Evolutionary conservation across 2,113 vertebrate species (phyloP).

Genomic region (Polyodon spathula): DNA sequence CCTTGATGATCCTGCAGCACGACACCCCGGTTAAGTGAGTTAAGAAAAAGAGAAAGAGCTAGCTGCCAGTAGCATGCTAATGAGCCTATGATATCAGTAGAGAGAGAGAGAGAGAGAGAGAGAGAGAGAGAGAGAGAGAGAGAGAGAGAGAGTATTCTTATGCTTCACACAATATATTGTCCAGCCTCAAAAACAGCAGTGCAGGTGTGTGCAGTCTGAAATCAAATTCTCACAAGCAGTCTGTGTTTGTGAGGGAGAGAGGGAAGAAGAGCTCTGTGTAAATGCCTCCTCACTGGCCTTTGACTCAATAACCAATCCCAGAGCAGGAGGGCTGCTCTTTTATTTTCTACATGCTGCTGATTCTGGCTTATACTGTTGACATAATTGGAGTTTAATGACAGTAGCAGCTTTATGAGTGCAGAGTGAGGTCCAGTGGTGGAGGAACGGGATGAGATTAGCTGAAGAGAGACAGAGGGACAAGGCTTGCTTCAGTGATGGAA

Average conservation of each 20-base stretch:
- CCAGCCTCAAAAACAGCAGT: slow-evolving; percentile 1
- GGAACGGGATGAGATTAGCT: slow-evolving; percentile 18
- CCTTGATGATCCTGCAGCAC: too few species aligned
- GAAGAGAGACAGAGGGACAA: slow-evolving; percentile 28
- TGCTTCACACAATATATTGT: slow-evolving; percentile 3
- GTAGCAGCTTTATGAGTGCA: slow-evolving; percentile 43
- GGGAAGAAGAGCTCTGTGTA: not conserved
- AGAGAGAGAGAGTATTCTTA: not conserved
- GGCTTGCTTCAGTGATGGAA: slow-evolving; percentile 31
- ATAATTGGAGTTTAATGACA: slow-evolving; percentile 44
- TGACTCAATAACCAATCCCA: not conserved
- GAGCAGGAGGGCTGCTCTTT: not conserved
- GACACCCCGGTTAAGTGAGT: not conserved
- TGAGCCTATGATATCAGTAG: slow-evolving; percentile 12
- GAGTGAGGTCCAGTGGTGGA: slow-evolving; percentile 49
- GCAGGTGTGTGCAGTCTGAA: slow-evolving; percentile 1
- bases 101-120: slow-evolving; percentile 10
- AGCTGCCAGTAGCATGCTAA: slow-evolving; percentile 6
- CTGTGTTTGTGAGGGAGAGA: slow-evolving; percentile 3
- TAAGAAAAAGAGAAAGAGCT: slow-evolving; percentile 8
- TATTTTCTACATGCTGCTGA: not conserved
- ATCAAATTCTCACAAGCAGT: not conserved
- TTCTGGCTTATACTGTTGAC: slow-evolving; percentile 4
- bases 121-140: slow-evolving; percentile 11
- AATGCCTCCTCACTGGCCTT: not conserved